Evolutionary conservation across 2,797 vertebrate genomes (phyloP), one percentile per base, ranked within the genome.

Genomic region (Micrastur ruficollis): DNA sequence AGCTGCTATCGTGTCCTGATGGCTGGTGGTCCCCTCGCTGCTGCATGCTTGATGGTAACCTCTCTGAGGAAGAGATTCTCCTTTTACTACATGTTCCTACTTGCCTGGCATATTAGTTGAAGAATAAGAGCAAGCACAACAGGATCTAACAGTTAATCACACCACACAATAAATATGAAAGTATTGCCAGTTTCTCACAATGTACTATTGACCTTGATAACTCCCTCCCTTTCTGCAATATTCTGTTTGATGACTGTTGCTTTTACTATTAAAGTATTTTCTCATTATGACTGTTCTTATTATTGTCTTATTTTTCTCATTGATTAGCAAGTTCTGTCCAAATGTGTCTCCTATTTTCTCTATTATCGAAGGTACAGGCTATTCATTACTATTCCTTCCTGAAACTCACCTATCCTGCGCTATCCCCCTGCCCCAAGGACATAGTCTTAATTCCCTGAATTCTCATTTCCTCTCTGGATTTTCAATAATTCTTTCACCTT

Each of bases 1-100:
- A 44, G 13, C 7, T 68, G 32, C 40, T 68, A 0, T 15, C 2
- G 0, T 49, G 5, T 44, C 50, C 56, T 15, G 15, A 20, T 19
- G 71, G 44, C 53, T 6, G 4, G 7, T 0, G 2, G 40, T 50
- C 9, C 29, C 7, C 29, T 67, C 4, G 1, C 38, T 62, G 70
- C 58, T 73, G 34, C 2, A 3, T 36, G 42, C 47, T 74, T 62
- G 42, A 22, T 44, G 12, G 34, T 42, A 50, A 86, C 9, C 17
- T 49, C 50, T 82, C 81, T 20, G 59, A 79, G 38, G 14, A 53
- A 23, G 16, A 88, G 17, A 44, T 44, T 75, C 11, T 70, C 34
- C 49, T 90, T 92, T 79, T 44, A 38, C 38, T 66, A 22, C 55
- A 31, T 1, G 2, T 44, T 76, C 36, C 49, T 85, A 12, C 42